These are phyloP conservation scores for Parnassius orleans DNA, from an alignment of 2,888 invertebrate species.

Conservation along the genomic window DNA sequence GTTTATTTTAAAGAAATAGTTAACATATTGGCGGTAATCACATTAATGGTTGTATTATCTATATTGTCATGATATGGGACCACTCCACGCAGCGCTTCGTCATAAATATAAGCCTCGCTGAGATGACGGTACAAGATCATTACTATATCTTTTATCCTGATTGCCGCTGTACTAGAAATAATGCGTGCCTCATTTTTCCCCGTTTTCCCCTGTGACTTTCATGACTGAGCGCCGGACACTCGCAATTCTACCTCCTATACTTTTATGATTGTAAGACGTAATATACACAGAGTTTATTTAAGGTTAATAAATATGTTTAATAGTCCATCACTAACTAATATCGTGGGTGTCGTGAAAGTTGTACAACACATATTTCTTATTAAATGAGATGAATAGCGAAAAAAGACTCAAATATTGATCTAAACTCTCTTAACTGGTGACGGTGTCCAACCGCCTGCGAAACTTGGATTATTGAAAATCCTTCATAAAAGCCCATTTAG, in stretches of 20 bases:
- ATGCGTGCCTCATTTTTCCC: slow-evolving; percentile 51
- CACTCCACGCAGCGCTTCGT: background rate
- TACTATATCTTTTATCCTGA: slow-evolving; percentile 57
- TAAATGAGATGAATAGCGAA: no score
- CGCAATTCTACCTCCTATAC: slow-evolving; percentile 28
- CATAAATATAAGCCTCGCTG: background rate
- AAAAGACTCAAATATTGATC: no score
- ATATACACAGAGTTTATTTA: slow-evolving; percentile 11
- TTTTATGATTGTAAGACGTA: slow-evolving; percentile 28
- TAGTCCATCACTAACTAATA: no score
- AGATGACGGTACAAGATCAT: slow-evolving; percentile 41
- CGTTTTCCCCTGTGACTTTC: slow-evolving; percentile 40
- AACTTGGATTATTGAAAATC: no score
- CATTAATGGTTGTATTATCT: background rate
- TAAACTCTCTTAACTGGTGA: no score
- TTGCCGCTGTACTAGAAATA: slow-evolving; percentile 56
- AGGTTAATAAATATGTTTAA: no score
- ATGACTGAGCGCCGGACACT: slow-evolving; percentile 46
- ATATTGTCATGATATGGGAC: background rate
- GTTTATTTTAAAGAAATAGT: no score
- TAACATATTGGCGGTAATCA: no score
- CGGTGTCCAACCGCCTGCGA: no score
- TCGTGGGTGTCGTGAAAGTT: no score
- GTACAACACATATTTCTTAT: no score
- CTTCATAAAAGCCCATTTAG: no score